Evolutionary conservation across 2,113 vertebrate species (phyloP).

Genomic region (Blennius ocellaris): DNA sequence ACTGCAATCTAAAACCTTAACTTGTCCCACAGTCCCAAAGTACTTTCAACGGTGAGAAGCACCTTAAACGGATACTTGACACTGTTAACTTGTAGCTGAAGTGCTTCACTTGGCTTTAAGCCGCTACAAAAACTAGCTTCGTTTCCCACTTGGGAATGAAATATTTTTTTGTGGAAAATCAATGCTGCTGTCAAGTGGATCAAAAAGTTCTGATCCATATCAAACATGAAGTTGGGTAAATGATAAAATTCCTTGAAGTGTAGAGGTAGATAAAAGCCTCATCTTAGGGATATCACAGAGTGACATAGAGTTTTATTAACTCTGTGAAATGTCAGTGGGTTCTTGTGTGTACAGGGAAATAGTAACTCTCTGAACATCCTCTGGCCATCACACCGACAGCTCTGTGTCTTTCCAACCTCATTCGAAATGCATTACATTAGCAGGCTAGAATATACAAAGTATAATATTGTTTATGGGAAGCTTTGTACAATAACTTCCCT

Average conservation of each 20-base stretch:
- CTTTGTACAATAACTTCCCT: constrained; percentile 29
- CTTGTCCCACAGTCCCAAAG: background rate
- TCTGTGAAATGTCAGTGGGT: background rate
- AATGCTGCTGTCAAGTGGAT: background rate
- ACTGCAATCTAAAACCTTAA: constrained; percentile 4
- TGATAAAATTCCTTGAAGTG: background rate
- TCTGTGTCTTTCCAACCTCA: background rate
- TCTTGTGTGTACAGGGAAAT: background rate
- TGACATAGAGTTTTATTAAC: background rate
- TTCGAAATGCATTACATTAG: constrained; percentile 22
- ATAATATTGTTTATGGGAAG: constrained; percentile 25
- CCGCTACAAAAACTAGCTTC: background rate
- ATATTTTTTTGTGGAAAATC: background rate
- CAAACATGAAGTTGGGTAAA: background rate
- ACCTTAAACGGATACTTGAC: background rate
- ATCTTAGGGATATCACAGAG: background rate
- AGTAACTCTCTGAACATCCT: background rate
- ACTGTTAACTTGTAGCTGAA: constrained; percentile 8
- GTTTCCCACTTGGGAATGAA: background rate
- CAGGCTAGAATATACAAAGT: constrained; percentile 9
- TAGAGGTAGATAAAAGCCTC: background rate
- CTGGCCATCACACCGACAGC: background rate
- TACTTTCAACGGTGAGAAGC: constrained; percentile 2
- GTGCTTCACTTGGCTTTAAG: constrained; percentile 9
- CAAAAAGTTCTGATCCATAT: background rate